Percentiles rank a stretch among this genome's conserved stretches.
Evolutionary conservation across 2,113 vertebrate genomes (phyloP).

Genomic region (Paradoxurus hermaphroditus): DNA sequence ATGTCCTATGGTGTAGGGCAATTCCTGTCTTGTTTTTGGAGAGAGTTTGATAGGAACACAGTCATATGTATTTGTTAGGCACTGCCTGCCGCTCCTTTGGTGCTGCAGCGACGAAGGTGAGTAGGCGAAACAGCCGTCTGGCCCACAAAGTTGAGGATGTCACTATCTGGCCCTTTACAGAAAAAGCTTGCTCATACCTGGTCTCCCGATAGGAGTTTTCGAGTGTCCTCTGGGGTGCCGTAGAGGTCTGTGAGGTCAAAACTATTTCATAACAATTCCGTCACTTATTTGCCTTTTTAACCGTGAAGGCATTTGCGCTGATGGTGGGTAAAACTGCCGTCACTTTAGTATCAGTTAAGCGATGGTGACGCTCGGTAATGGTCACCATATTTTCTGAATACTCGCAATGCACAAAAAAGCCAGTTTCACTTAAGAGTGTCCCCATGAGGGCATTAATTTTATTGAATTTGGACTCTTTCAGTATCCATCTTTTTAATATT

Average conservation of each 20-base stretch:
- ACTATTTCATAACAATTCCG: not conserved
- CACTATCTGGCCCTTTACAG: not conserved
- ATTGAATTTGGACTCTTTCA: not conserved
- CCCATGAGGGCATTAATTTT: not conserved
- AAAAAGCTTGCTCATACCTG: not conserved
- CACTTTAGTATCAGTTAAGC: not conserved
- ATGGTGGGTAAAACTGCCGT: not conserved
- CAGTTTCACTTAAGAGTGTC: not conserved
- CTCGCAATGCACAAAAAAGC: not conserved
- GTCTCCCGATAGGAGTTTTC: not conserved
- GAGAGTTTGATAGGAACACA: not conserved
- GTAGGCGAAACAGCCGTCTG: not conserved
- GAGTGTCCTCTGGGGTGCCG: not conserved
- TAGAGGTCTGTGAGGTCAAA: not conserved
- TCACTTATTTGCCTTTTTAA: not conserved
- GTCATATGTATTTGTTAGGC: not conserved
- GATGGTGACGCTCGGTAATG: not conserved
- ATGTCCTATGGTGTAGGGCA: not conserved
- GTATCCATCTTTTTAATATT: not conserved
- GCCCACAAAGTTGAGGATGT: not conserved
- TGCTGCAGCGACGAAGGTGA: not conserved
- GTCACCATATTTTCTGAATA: not conserved
- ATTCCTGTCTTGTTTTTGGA: not conserved
- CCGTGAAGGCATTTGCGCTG: not conserved
- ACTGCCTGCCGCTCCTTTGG: not conserved